Conservation (phyloP, 2,113 vertebrate species). For the Girardinichthys multiradiatus region DNA sequence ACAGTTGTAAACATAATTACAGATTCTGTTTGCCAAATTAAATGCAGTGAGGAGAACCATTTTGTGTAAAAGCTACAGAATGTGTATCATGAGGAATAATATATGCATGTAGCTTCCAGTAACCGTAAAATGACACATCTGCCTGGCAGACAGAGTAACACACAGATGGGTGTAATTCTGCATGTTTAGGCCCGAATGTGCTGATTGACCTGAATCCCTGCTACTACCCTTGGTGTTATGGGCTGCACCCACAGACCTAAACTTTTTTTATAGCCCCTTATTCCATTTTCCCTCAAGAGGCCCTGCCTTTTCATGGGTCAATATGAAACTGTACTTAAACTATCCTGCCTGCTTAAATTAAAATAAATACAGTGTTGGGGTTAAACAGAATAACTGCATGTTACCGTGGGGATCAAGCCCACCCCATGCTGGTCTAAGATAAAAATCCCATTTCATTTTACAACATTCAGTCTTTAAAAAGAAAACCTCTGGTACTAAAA, state of each 20-base stretch:
- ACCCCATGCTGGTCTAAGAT: constrained; percentile 54
- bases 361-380: neutral
- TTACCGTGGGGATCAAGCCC: constrained; percentile 13
- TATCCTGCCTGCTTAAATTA: too few relatives aligned
- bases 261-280: neutral
- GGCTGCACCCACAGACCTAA: constrained; percentile 28
- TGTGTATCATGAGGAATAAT: constrained; percentile 30
- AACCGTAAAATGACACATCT: constrained; percentile 29
- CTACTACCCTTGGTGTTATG: constrained; percentile 27
- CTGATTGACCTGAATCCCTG: constrained; percentile 54
- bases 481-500: neutral
- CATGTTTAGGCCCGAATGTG: constrained; percentile 27
- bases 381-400: neutral
- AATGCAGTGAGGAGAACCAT: neutral
- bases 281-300: too few relatives aligned
- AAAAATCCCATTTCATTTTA: constrained; percentile 11
- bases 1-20: constrained; percentile 49
- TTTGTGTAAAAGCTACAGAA: constrained; percentile 41
- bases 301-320: too few relatives aligned
- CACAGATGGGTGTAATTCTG: neutral
- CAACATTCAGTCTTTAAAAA: neutral
- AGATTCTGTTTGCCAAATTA: constrained; percentile 32
- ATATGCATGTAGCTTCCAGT: constrained; percentile 41
- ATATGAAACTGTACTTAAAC: too few relatives aligned
- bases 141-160: constrained; percentile 27